Percentiles rank a stretch among this genome's conserved stretches.
Conservation (phyloP, 2,888 invertebrate species). For the Barypeithes pellucidus region DNA sequence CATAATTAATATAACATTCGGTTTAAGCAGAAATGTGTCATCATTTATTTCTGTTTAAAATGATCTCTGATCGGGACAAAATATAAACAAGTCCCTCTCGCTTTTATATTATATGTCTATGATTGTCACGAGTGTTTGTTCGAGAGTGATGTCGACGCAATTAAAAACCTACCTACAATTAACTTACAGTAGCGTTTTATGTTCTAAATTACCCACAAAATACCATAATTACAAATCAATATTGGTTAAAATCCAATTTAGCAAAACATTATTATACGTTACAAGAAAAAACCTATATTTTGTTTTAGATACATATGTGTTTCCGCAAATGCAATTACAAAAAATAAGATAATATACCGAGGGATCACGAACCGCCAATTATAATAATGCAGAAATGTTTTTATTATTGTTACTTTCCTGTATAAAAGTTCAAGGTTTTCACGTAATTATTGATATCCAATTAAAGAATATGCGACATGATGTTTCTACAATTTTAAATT, state of each 20-base stretch:
- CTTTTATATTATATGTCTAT: too few relatives aligned
- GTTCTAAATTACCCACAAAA: conserved; percentile 31
- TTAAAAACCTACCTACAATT: background rate
- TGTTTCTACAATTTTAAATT: conserved; percentile 14
- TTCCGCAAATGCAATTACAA: conserved; percentile 31
- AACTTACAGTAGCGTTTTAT: conserved; percentile 31
- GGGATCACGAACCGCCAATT: conserved; percentile 51
- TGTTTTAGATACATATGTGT: conserved; percentile 17
- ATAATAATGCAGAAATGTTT: conserved; percentile 42
- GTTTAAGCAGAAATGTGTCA: too few relatives aligned
- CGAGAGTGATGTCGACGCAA: conserved; percentile 1
- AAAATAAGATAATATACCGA: conserved; percentile 38
- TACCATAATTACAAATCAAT: conserved; percentile 39
- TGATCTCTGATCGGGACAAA: too few relatives aligned
- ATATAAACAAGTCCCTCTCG: too few relatives aligned
- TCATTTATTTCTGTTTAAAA: too few relatives aligned
- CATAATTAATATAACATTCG: too few relatives aligned
- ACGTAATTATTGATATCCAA: conserved; percentile 26
- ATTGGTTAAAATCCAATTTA: conserved; percentile 31
- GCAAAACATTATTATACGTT: conserved; percentile 25
- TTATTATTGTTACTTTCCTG: conserved; percentile 49
- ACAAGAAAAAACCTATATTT: conserved; percentile 20
- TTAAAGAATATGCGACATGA: conserved; percentile 25
- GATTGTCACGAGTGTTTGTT: too few relatives aligned
- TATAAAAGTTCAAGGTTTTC: conserved; percentile 43